A percentile compares a stretch with the other conserved stretches of the same genome.
These are phyloP conservation scores for Chaenocephalus aceratus DNA, from an alignment of 2,113 vertebrate genomes.

Conservation along the genomic window DNA sequence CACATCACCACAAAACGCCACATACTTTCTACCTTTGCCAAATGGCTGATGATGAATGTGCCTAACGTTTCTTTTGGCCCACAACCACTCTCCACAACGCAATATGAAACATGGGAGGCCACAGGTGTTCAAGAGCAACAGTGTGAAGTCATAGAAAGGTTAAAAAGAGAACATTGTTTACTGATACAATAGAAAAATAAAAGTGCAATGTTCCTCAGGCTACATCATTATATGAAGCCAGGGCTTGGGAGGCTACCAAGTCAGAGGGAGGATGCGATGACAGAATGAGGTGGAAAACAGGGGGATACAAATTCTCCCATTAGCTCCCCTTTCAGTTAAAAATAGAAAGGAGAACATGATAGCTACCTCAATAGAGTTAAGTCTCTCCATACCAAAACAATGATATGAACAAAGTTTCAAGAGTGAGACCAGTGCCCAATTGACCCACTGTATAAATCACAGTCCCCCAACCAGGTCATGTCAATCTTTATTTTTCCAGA, in stretches of 20 bases:
- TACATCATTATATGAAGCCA: neutral
- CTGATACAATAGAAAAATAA: conserved; percentile 28
- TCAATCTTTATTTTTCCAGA: conserved; percentile 62
- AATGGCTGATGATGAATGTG: conserved; percentile 43
- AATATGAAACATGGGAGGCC: conserved; percentile 49
- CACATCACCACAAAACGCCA: conserved; percentile 36
- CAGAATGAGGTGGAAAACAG: neutral
- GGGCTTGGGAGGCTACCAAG: neutral
- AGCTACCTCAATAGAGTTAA: too few relatives aligned
- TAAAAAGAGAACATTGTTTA: conserved; percentile 28
- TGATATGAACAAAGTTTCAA: neutral
- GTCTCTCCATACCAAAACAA: neutral
- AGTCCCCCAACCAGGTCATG: conserved; percentile 23
- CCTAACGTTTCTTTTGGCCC: conserved; percentile 52
- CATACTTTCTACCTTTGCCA: conserved; percentile 50
- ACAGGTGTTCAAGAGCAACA: conserved; percentile 56
- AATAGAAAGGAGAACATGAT: neutral
- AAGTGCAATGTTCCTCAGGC: neutral
- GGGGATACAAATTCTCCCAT: neutral
- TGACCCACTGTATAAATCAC: neutral
- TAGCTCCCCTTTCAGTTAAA: neutral
- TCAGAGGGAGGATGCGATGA: neutral
- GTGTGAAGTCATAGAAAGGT: conserved; percentile 11
- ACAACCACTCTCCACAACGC: conserved; percentile 40
- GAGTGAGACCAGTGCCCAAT: neutral